Conservation (phyloP, 2,888 invertebrate species). For the Unio delphinus region DNA sequence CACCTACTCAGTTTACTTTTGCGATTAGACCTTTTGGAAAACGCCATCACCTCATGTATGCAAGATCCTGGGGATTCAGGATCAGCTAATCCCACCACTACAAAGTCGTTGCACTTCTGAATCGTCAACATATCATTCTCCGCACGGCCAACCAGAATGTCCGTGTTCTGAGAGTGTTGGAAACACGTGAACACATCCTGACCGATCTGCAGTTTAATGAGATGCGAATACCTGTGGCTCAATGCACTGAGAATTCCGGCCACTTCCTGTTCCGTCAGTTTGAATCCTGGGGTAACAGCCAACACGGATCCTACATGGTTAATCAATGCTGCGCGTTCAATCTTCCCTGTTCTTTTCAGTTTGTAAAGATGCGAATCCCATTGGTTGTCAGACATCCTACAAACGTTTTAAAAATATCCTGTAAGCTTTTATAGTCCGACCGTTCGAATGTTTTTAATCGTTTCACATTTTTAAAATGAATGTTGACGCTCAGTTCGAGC, state of each 20-base stretch:
- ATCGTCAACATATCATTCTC: slow-evolving; percentile 42
- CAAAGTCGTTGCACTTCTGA: slow-evolving; percentile 32
- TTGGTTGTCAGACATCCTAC: too few species aligned
- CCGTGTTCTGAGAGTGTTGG: slow-evolving; percentile 27
- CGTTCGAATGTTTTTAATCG: too few species aligned
- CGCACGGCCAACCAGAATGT: slow-evolving; percentile 39
- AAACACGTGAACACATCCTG: slow-evolving; percentile 40
- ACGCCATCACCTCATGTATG: slow-evolving; percentile 47
- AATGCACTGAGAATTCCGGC: slow-evolving; percentile 17
- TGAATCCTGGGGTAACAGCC: slow-evolving; percentile 20
- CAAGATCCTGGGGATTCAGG: slow-evolving; percentile 51
- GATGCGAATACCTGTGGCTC: slow-evolving; percentile 17
- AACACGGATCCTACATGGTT: slow-evolving; percentile 24
- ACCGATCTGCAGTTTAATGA: slow-evolving; percentile 32
- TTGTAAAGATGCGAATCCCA: too few species aligned
- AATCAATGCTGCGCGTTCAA: slow-evolving; percentile 34
- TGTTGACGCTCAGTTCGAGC: too few species aligned
- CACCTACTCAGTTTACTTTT: too few species aligned
- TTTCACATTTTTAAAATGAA: too few species aligned
- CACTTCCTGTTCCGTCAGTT: slow-evolving; percentile 19
- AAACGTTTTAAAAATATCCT: too few species aligned
- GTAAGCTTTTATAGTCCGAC: too few species aligned
- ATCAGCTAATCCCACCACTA: slow-evolving; percentile 41
- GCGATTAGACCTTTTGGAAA: slow-evolving; percentile 20
- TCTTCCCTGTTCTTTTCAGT: slow-evolving; percentile 18